Evolutionary conservation across 2,888 invertebrate genomes (phyloP).

Genomic region (Pammene fasciana): DNA sequence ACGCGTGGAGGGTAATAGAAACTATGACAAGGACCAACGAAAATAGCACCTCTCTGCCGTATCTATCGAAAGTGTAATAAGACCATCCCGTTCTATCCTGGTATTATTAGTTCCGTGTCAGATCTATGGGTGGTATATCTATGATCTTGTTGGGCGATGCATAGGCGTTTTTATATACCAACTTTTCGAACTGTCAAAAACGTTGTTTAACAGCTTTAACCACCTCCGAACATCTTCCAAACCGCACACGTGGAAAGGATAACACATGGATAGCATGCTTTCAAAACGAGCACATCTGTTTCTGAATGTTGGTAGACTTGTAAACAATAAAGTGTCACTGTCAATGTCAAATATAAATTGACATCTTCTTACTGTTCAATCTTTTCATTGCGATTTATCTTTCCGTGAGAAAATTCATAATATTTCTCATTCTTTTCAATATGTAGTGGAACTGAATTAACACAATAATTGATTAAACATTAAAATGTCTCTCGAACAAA

Average conservation of each 20-base stretch:
- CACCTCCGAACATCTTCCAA: too few species aligned
- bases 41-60: too few species aligned
- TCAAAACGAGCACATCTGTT: not conserved
- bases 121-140: too few species aligned
- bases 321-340: conserved; percentile 6
- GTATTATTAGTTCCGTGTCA: too few species aligned
- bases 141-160: not conserved
- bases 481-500: conserved; percentile 92
- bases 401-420: conserved; percentile 14
- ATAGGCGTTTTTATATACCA: conserved; percentile 14
- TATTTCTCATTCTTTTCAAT: conserved; percentile 31
- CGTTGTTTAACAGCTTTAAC: too few species aligned
- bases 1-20: too few species aligned
- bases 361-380: too few species aligned
- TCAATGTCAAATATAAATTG: conserved; percentile 9
- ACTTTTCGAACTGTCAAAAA: conserved; percentile 12
- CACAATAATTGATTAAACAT: conserved; percentile 35
- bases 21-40: too few species aligned
- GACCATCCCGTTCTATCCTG: too few species aligned
- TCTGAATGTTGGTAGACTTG: not conserved
- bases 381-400: conserved; percentile 14
- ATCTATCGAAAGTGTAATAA: too few species aligned
- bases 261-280: not conserved
- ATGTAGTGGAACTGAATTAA: conserved; percentile 37
- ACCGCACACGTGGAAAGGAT: too few species aligned